Evolutionary conservation across 1,140 invertebrate species (phyloP), one percentile per base, ranked within the genome.

Genomic region (Zeugodacus cucurbitae): DNA sequence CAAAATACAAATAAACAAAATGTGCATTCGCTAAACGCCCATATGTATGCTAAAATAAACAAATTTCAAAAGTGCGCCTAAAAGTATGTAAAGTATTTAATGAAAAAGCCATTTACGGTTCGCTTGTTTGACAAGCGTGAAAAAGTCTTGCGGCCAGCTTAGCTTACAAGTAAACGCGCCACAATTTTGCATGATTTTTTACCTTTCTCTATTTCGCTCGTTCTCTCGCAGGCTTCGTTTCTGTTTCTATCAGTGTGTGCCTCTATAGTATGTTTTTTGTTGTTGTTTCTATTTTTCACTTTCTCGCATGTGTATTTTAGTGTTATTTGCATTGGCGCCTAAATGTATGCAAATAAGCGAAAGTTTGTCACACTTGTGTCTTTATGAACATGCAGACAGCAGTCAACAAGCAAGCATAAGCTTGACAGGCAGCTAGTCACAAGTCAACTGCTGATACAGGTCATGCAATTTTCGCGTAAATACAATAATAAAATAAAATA

Each of bases 31-130:
- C 32, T 17, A 82, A 82, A 29, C 34, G 3, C 74, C 26, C 41
- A 82, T 82, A 82, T 82, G 41, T 82, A 82, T 82, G 74, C 70
- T 74, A 74, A 74, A 74, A 74, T 82, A 82, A 82, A 82, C 74
- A 82, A 82, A 82, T 82, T 82, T 48, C 41, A 22, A 20, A 82
- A 78, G 37, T 78, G 37, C 74, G 74, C 74, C 74, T 26, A 48
- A 82, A 48, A 82, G 74, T 82, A 82, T 82, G 41, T 41, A 82
- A 82, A 82, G 41, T 48, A 82, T 82, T 82, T 82, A 82, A 82
- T 82, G 41, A 82, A 82, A 82, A 82, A 54, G 41, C 74, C 37
- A 82, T 82, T 82, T 82, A 82, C 74, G 74, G 74, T n/a, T 29
- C n/a, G 48, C 20, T 82, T 82, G 74, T 82, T 82, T 82, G 74